These are phyloP conservation scores for Nerophis ophidion DNA, from an alignment of 2,113 vertebrate species.

Conservation along the genomic window DNA sequence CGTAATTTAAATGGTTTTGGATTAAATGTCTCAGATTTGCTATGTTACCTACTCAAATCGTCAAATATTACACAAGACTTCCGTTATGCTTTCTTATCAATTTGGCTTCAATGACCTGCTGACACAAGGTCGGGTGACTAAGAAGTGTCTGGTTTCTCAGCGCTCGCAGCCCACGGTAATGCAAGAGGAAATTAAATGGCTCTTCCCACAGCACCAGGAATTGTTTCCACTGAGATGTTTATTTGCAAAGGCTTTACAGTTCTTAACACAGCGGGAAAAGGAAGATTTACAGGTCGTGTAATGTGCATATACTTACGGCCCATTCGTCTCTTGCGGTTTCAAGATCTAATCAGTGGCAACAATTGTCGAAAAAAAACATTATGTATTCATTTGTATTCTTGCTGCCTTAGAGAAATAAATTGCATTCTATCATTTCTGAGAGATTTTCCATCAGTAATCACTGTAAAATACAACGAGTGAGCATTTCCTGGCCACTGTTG, in stretches of 20 bases:
- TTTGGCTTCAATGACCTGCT: not conserved
- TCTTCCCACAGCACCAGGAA: constrained; percentile 4
- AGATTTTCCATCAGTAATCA: not conserved
- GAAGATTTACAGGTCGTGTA: not conserved
- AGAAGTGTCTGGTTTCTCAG: constrained; percentile 1
- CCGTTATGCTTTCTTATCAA: not conserved
- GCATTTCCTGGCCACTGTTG: not conserved
- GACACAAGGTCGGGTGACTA: not conserved
- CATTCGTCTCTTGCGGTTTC: not conserved
- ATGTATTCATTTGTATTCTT: not conserved
- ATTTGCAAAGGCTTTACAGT: constrained; percentile 1
- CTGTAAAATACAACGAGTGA: not conserved
- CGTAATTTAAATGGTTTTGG: too few relatives aligned
- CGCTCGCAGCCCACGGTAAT: not conserved
- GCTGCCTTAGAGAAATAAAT: not conserved
- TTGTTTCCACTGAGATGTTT: constrained; percentile 7
- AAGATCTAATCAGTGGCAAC: not conserved
- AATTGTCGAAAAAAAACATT: not conserved
- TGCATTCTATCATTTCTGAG: too few relatives aligned
- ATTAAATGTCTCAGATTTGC: not conserved
- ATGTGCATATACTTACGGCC: not conserved
- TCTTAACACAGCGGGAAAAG: not conserved
- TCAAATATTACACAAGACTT: not conserved
- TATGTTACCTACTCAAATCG: not conserved
- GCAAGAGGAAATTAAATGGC: constrained; percentile 7